Conservation (phyloP, 1,140 invertebrate genomes). For the Microvelia longipes region DNA sequence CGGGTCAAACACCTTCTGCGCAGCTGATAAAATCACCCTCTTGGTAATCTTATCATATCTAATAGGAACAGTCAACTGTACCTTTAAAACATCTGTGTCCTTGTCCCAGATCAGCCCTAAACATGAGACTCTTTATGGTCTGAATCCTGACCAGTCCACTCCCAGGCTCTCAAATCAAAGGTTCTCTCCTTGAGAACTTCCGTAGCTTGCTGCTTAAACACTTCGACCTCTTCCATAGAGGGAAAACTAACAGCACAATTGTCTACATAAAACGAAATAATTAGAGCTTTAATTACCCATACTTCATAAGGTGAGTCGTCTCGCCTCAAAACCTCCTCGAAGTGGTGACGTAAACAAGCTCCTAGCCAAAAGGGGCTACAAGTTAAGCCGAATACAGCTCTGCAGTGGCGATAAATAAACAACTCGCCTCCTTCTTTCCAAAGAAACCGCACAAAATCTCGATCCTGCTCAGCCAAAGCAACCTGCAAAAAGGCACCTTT, state of each 20-base stretch:
- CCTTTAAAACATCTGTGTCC: too few relatives aligned
- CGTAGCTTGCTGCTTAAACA: conserved; percentile 9
- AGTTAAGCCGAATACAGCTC: too few relatives aligned
- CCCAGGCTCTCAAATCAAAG: conserved; percentile 17
- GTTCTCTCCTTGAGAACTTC: conserved; percentile 14
- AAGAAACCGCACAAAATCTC: conserved; percentile 23
- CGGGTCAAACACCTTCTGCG: conserved; percentile 23
- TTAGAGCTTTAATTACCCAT: not conserved
- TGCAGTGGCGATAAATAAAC: conserved; percentile 16
- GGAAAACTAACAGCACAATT: conserved; percentile 20
- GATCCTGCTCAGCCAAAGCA: conserved; percentile 19
- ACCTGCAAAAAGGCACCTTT: conserved; percentile 27
- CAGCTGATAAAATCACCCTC: not conserved
- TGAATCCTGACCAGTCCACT: conserved; percentile 8
- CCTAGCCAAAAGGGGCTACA: conserved; percentile 15
- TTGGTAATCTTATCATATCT: too few relatives aligned
- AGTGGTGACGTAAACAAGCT: not conserved
- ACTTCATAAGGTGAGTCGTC: not conserved
- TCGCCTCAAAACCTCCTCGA: not conserved
- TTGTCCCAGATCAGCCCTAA: conserved; percentile 16
- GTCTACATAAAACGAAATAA: conserved; percentile 9
- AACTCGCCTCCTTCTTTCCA: conserved; percentile 16
- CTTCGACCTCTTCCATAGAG: too few relatives aligned
- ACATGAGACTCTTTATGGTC: too few relatives aligned
- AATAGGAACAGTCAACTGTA: too few relatives aligned